A percentile compares a stretch with the other conserved stretches of the same genome.
These are phyloP conservation scores for Brachionus rotundiformis DNA, from an alignment of 1,140 invertebrate species.

Conservation along the genomic window DNA sequence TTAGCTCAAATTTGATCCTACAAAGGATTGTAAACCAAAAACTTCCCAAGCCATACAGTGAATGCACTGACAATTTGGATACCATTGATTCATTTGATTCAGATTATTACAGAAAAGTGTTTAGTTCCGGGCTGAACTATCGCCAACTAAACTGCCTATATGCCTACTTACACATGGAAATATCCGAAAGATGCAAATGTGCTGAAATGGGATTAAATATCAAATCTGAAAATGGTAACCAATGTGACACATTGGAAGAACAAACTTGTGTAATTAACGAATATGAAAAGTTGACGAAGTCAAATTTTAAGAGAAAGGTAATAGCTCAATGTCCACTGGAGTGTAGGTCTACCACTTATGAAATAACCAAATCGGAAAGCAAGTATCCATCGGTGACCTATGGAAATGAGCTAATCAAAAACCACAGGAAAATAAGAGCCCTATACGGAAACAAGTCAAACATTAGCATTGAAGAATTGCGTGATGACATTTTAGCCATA, in stretches of 20 bases:
- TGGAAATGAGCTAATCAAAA: conserved; percentile 4
- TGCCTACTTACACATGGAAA: neutral
- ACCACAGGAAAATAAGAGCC: neutral
- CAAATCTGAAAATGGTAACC: neutral
- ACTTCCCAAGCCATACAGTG: neutral
- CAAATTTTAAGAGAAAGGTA: neutral
- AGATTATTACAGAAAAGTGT: neutral
- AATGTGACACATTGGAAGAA: neutral
- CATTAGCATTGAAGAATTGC: conserved; percentile 1
- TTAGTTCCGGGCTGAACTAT: neutral
- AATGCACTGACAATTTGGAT: neutral
- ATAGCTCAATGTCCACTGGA: neutral
- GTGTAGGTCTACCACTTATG: neutral
- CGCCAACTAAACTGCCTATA: neutral
- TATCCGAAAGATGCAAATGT: neutral
- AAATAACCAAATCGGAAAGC: neutral
- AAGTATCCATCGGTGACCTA: neutral
- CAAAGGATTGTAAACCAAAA: neutral
- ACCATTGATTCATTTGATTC: conserved; percentile 26
- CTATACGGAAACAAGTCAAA: neutral
- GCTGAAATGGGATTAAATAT: neutral
- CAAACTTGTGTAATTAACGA: neutral
- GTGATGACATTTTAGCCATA: neutral
- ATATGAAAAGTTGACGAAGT: neutral
- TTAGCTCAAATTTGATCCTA: neutral